phyloP scores from a whole-genome alignment of 2,888 invertebrate genomes.

The Platycheirus rosarum region DNA sequence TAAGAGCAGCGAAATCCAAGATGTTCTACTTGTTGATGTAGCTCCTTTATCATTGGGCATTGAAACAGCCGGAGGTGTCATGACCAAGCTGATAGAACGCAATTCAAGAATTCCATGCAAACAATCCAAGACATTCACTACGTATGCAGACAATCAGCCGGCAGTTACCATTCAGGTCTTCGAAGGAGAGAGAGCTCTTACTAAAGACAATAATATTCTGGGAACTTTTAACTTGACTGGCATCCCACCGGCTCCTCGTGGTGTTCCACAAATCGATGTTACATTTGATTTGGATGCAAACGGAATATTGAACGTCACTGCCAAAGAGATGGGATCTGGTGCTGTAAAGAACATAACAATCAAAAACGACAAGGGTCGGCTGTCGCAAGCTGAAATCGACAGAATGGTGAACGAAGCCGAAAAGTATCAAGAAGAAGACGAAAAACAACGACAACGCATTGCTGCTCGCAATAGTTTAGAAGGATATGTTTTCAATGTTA shows the following conservation, averaged over 20 bases:
- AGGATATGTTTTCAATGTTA: constrained; percentile 87
- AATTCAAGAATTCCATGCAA: constrained; percentile 89
- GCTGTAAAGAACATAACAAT: constrained; percentile 91
- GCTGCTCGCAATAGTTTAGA: constrained; percentile 88
- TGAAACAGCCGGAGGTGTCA: constrained; percentile 92
- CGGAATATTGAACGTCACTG: constrained; percentile 95
- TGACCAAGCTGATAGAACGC: constrained; percentile 89
- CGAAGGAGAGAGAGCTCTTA: constrained; percentile 93
- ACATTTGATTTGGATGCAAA: constrained; percentile 94
- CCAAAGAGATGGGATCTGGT: constrained; percentile 87
- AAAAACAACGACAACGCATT: constrained; percentile 87
- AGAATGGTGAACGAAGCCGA: constrained; percentile 90
- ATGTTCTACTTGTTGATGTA: constrained; percentile 88
- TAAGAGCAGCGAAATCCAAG: constrained; percentile 89
- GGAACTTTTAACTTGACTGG: constrained; percentile 98
- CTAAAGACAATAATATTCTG: constrained; percentile 95
- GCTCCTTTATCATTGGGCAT: constrained; percentile 88
- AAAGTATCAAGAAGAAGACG: constrained; percentile 88
- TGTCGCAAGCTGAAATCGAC: constrained; percentile 92
- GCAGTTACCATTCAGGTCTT: constrained; percentile 89
- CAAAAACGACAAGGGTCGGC: constrained; percentile 91
- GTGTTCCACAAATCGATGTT: constrained; percentile 93
- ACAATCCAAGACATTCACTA: constrained; percentile 89
- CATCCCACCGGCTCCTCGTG: constrained; percentile 96
- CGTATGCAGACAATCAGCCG: constrained; percentile 91